Conservation (phyloP, 2,888 invertebrate species). For the Dicyrtoma fusca region DNA sequence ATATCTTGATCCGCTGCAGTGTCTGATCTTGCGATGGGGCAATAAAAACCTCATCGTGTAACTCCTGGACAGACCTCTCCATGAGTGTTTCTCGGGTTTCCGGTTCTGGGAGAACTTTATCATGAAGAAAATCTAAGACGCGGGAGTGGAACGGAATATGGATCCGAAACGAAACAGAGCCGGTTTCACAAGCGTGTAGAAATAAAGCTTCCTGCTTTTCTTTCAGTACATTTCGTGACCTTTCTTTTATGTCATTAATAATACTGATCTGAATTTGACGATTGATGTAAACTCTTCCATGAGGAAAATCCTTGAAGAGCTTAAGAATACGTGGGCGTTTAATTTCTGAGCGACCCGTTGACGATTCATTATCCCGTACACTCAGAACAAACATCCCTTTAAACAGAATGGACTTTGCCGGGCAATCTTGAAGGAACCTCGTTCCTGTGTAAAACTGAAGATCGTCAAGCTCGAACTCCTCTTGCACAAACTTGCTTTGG, state of each 20-base stretch:
- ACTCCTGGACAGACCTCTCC: not conserved
- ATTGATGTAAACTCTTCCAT: slow-evolving; percentile 18
- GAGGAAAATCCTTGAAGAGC: not conserved
- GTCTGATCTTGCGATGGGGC: not conserved
- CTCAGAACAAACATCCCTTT: too few relatives aligned
- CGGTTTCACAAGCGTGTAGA: not conserved
- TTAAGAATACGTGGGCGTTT: not conserved
- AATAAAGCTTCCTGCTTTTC: not conserved
- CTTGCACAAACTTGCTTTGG: not conserved
- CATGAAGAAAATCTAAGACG: not conserved
- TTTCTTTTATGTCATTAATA: too few relatives aligned
- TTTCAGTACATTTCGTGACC: not conserved
- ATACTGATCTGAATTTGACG: not conserved
- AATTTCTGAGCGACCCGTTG: too few relatives aligned
- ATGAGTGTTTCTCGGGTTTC: slow-evolving; percentile 1
- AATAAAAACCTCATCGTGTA: not conserved
- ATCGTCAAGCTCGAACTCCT: slow-evolving; percentile 6
- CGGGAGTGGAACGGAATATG: not conserved
- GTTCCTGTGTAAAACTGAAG: slow-evolving; percentile 15
- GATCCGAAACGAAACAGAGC: not conserved
- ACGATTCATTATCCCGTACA: too few relatives aligned
- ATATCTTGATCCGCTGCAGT: not conserved
- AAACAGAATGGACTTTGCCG: not conserved
- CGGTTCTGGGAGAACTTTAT: not conserved
- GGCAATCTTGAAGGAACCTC: not conserved